Evolutionary conservation across 2,888 invertebrate genomes (phyloP), one percentile per base, ranked within the genome.

Genomic region (Ochropleura plecta): DNA sequence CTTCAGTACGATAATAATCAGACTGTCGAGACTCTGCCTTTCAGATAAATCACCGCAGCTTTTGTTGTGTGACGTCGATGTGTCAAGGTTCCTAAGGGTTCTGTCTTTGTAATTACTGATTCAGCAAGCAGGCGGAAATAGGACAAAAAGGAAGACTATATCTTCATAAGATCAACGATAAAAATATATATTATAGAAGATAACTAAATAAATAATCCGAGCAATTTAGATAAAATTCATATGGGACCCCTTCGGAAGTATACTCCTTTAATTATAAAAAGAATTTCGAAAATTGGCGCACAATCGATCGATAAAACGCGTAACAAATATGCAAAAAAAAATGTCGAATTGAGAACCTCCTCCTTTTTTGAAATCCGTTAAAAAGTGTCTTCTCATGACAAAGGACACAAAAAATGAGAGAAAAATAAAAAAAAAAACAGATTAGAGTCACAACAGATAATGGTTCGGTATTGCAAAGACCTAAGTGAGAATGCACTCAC

Each of bases 1-100:
- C 62, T 80, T 84, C 81, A 80, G 59, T 62, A 59, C 53, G 18
- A 60, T 70, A 68, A 65, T 74, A 68, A 65, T 74, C 64, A 68
- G 64, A n/a, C 46, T 67, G 70, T 64, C 60, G 20, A 18, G 53
- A 75, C 62, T 59, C 5, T 51, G 49, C 44, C 40, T 53, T 10
- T 5, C 5, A 59, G 18, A 68, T 77, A 64, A 40, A 66, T 73
- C 53, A 57, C 5, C 12, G 14, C 16, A 4, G 16, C 16, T 51
- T 6, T 12, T 42, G 49, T 60, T n/a, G 42, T 76, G 55, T 30
- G 44, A 9, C n/a, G 9, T 69, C 63, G 10, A 79, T 53, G 30
- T 76, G 46, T 42, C 5, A 57, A 48, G 18, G 12, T 14, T 6
- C 16, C n/a, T 44, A 12, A 18, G 6, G 59, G 18, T 12, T n/a